A percentile compares a stretch with the other conserved stretches of the same genome.
Evolutionary conservation across 92 coral and sea anemone species (phyloP).

Genomic region (Pocillopora grandis): DNA sequence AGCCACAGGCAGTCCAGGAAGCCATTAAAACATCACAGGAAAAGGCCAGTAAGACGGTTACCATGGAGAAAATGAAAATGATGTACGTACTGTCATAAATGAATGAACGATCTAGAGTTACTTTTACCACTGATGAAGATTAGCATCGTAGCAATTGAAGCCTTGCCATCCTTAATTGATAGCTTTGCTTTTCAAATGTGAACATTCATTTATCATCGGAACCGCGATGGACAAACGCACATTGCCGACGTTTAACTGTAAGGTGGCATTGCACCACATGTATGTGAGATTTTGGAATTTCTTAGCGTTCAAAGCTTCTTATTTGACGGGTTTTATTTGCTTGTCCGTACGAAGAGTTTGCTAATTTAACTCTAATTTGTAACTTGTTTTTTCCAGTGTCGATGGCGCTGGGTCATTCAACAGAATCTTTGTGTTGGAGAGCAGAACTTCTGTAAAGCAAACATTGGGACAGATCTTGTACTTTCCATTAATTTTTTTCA

Average conservation of each 20-base stretch:
- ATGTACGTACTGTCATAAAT: slow-evolving; percentile 6
- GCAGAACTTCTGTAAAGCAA: slow-evolving; percentile 55
- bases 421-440: slow-evolving; percentile 60
- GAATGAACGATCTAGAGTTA: neutral
- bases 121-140: no score
- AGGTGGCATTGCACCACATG: no score
- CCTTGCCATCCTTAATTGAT: no score
- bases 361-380: neutral
- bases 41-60: slow-evolving; percentile 18
- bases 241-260: no score
- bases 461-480: slow-evolving; percentile 64
- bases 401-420: slow-evolving; percentile 55
- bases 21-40: slow-evolving; percentile 51
- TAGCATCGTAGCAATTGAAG: no score
- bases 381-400: slow-evolving; percentile 11
- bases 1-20: slow-evolving; percentile 66
- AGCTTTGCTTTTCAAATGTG: no score
- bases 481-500: slow-evolving; percentile 58
- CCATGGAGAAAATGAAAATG: slow-evolving; percentile 31
- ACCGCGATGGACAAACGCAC: no score
- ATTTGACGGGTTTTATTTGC: no score
- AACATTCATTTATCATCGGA: no score
- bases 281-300: no score
- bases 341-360: no score
- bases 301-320: no score